Percentiles rank a stretch among this genome's conserved stretches.
phyloP scores from a whole-genome alignment of 2,113 vertebrate genomes.

The Perognathus longimembris region DNA sequence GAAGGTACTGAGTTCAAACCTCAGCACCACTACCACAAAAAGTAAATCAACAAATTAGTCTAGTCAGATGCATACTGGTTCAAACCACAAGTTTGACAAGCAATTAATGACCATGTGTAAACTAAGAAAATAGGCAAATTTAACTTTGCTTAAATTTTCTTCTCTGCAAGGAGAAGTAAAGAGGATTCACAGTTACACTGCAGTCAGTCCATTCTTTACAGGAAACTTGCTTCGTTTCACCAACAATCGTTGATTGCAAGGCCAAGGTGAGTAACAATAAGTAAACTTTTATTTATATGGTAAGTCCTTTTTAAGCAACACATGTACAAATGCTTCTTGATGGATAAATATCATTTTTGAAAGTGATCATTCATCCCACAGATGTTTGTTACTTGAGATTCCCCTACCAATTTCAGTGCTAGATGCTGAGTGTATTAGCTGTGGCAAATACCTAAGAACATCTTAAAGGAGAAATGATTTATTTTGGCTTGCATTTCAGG shows the following conservation, averaged over 20 bases:
- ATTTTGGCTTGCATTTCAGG: too few species aligned
- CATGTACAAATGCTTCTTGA: constrained; percentile 26
- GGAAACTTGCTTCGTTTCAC: background rate
- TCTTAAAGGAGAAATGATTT: background rate
- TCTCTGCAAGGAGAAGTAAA: background rate
- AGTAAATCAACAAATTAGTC: too few species aligned
- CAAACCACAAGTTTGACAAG: constrained; percentile 3
- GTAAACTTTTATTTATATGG: constrained; percentile 2
- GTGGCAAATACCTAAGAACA: background rate
- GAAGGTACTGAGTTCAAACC: too few species aligned
- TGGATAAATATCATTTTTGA: constrained; percentile 16
- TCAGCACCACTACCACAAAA: too few species aligned
- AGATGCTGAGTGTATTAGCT: background rate
- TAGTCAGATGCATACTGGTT: background rate
- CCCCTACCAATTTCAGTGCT: background rate
- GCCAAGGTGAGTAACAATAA: background rate
- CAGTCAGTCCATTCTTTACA: constrained; percentile 2
- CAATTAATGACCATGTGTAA: background rate
- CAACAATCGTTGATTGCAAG: background rate
- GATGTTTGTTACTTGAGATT: background rate
- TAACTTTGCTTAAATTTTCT: constrained; percentile 3
- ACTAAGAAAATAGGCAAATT: background rate
- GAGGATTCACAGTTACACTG: background rate
- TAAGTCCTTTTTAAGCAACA: constrained; percentile 22
- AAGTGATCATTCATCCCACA: background rate